These are phyloP conservation scores for Otolemur garnettii DNA, from an alignment of 2,113 vertebrate genomes.

Conservation along the genomic window DNA sequence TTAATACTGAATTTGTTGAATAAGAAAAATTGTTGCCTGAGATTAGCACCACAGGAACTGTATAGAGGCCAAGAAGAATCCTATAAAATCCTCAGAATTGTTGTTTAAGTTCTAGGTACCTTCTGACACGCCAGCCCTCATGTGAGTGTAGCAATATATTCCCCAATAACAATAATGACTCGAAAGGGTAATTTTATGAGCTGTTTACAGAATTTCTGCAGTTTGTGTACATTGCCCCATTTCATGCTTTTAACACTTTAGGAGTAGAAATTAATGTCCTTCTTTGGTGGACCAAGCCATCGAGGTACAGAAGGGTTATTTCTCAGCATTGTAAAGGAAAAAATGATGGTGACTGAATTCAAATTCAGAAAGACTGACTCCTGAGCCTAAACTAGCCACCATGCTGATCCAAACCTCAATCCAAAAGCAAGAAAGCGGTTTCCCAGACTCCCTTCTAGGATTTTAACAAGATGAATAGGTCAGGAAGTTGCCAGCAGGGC, in stretches of 20 bases:
- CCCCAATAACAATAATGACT: not conserved
- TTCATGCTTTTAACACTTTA: not conserved
- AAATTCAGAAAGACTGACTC: not conserved
- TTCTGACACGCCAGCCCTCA: conserved; percentile 17
- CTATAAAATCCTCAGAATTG: not conserved
- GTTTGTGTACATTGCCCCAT: not conserved
- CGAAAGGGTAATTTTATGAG: not conserved
- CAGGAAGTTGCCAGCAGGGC: not conserved
- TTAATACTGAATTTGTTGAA: conserved; percentile 28
- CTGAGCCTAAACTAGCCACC: not conserved
- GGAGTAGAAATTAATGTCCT: not conserved
- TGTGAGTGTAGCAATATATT: not conserved
- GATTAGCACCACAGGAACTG: not conserved
- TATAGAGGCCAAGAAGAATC: not conserved
- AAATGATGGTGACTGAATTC: not conserved
- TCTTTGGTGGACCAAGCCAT: not conserved
- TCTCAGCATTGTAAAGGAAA: not conserved
- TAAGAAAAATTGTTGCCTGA: too few species aligned
- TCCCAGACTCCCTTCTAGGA: not conserved
- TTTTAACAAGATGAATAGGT: not conserved
- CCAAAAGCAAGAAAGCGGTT: not conserved
- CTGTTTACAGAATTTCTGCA: conserved; percentile 10
- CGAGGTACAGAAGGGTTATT: not conserved
- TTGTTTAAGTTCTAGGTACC: not conserved
- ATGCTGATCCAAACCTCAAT: not conserved